Percentiles rank a stretch among this genome's conserved stretches.
Conservation (phyloP, 2,888 invertebrate species). For the Sialis fuliginosa region DNA sequence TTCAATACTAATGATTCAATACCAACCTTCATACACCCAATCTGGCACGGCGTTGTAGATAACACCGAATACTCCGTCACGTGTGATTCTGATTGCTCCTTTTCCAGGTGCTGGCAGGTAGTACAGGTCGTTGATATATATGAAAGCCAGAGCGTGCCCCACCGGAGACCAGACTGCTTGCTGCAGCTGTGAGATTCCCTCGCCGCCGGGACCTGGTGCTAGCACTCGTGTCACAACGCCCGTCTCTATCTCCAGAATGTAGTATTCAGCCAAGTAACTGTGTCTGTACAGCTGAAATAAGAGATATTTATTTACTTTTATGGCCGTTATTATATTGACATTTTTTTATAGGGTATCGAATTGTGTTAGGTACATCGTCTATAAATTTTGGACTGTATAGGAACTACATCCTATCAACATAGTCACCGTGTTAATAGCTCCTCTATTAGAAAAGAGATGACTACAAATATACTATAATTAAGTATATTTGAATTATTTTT, state of each 20-base stretch:
- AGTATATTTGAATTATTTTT: no score
- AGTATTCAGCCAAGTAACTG: constrained; percentile 59
- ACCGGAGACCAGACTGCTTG: constrained; percentile 62
- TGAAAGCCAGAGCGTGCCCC: constrained; percentile 53
- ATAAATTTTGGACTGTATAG: no score
- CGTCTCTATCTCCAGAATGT: constrained; percentile 42
- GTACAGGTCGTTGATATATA: constrained; percentile 58
- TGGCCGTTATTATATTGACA: no score
- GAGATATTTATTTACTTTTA: no score
- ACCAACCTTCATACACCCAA: constrained; percentile 83
- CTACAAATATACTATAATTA: no score
- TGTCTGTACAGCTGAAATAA: constrained; percentile 51
- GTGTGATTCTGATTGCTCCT: constrained; percentile 38
- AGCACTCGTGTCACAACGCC: constrained; percentile 24
- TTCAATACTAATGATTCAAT: no score
- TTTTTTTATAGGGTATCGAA: no score
- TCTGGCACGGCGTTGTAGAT: constrained; percentile 79
- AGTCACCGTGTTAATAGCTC: no score
- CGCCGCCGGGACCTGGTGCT: constrained; percentile 8
- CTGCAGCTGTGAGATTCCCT: constrained; percentile 36
- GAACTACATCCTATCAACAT: no score
- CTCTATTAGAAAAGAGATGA: no score
- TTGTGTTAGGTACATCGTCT: no score
- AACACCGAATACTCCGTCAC: constrained; percentile 36
- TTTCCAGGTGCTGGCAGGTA: constrained; percentile 39